Evolutionary conservation across 1,140 invertebrate species (phyloP), one percentile per base, ranked within the genome.

Genomic region (Tetraneura akinire): DNA sequence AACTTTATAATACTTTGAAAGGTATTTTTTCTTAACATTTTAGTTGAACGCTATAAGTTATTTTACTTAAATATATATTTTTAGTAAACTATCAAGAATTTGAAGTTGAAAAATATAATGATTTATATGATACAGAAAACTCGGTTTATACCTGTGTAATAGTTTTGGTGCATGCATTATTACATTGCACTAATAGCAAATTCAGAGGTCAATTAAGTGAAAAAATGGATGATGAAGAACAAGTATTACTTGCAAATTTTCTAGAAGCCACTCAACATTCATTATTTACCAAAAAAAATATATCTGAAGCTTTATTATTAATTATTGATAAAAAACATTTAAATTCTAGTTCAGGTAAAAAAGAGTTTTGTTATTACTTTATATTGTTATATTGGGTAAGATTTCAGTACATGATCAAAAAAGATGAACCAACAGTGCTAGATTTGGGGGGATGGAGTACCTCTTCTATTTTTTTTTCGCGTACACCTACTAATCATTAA

Each of bases 151-250:
- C 55, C 11, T 78, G 74, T 49, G 23, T 78, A 1, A 4, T 78
- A 5, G 74, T 78, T 45, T 45, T 78, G 1, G 14, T 78, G 29
- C 74, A 78, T 42, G 74, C 74, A 29, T 62, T 78, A 62, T 62
- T 78, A 26, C 62, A 78, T 45, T 78, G 74, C 10, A 47, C 74
- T 10, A 78, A 78, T 13, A 60, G 62, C 23, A 62, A 78, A 62
- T 78, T 18, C 14, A 78, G 74, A 78, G 23, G 62, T 62, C 74
- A 78, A 9, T 47, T 78, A 6, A 78, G 74, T 78, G 55, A 78
- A 62, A 42, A 21, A 26, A 78, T 78, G 74, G 3, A 78, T 26
- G 26, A 45, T 62, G 26, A 78, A 47, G 74, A 78, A 11, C 74
- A 78, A 78, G 16, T 62, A 45, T 62, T 78, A 16, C 37, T 78